Conservation (phyloP, 2,113 vertebrate species). For the Actinemys pallida region DNA sequence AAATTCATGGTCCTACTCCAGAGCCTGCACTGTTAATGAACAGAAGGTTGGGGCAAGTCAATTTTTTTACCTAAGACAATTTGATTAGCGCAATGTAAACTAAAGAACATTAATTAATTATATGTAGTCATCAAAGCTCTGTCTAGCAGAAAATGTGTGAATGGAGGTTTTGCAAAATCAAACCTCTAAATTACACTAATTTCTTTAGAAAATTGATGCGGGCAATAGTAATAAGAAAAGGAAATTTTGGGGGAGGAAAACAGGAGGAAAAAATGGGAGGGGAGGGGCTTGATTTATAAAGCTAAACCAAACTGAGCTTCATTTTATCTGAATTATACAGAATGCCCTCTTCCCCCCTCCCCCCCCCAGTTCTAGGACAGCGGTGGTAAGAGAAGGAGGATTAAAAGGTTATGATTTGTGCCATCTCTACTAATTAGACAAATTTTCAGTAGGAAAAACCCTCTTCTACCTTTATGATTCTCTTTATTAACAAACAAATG, state of each 20-base stretch:
- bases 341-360: background rate
- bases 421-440: background rate
- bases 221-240: too few species aligned
- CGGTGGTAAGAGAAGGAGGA: background rate
- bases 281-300: too few species aligned
- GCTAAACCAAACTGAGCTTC: background rate
- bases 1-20: background rate
- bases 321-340: background rate
- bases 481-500: background rate
- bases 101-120: background rate
- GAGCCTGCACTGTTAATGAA: background rate
- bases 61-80: background rate
- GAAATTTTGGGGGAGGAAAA: too few species aligned
- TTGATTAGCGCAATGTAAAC: background rate
- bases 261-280: too few species aligned
- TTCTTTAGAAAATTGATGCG: too few species aligned
- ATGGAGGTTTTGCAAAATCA: background rate
- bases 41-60: background rate
- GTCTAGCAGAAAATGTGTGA: too few species aligned
- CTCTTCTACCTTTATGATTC: background rate
- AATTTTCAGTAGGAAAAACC: rapidly evolving
- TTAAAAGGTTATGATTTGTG: background rate
- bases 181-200: background rate
- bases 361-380: background rate
- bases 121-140: background rate